Percentiles rank a stretch among this genome's conserved stretches.
Conservation (phyloP, 1,140 invertebrate species). For the Drosophila erecta region DNA sequence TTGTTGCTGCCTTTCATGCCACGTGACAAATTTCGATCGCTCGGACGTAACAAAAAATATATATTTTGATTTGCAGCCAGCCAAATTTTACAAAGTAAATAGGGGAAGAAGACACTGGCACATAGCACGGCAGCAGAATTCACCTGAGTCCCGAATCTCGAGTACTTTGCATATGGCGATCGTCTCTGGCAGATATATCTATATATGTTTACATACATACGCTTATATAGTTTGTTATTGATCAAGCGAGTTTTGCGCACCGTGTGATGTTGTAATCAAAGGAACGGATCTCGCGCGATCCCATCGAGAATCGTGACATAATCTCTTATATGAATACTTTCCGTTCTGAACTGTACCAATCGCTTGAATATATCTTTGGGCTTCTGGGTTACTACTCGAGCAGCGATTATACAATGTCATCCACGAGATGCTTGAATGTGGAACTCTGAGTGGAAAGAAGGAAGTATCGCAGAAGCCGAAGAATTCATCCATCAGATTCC, state of each 20-base stretch:
- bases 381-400: not conserved
- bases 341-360: conserved; percentile 21
- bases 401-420: too few relatives aligned
- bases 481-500: conserved; percentile 26
- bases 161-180: conserved; percentile 31
- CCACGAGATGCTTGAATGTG: too few relatives aligned
- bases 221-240: conserved; percentile 32
- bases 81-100: conserved; percentile 51
- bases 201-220: conserved; percentile 7
- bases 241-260: conserved; percentile 36
- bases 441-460: too few relatives aligned
- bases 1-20: conserved; percentile 21
- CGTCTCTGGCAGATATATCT: conserved; percentile 1
- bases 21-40: conserved; percentile 53
- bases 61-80: conserved; percentile 45
- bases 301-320: conserved; percentile 36
- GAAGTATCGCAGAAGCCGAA: not conserved
- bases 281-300: conserved; percentile 35
- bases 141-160: conserved; percentile 41
- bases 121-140: conserved; percentile 15
- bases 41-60: conserved; percentile 27
- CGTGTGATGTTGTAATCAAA: conserved; percentile 37
- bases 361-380: not conserved
- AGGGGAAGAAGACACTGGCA: not conserved
- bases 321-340: conserved; percentile 40